These are phyloP conservation scores for Gallinago undulata DNA, from an alignment of 2,113 vertebrate genomes.

Conservation along the genomic window DNA sequence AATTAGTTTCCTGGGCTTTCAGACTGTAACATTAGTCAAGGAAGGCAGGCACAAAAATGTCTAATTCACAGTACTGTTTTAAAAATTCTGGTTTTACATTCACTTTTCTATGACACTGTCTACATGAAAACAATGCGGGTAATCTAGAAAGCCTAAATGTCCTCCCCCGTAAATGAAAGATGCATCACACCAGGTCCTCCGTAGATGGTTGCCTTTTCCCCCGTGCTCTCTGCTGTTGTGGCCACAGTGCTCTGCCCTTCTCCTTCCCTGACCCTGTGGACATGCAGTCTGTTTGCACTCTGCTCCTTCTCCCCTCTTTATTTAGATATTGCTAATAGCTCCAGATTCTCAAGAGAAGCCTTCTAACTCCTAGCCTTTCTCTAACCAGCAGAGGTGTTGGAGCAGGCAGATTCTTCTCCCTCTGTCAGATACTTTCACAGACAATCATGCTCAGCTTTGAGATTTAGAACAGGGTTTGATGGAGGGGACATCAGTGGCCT, in stretches of 20 bases:
- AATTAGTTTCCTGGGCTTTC: neutral
- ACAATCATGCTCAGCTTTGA: neutral
- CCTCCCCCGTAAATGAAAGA: neutral
- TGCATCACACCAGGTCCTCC: neutral
- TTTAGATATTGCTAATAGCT: neutral
- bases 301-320: neutral
- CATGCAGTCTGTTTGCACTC: neutral
- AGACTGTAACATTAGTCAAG: neutral
- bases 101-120: neutral
- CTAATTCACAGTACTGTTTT: neutral
- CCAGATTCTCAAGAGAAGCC: neutral
- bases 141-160: neutral
- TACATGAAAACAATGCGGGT: neutral
- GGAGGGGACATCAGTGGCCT: neutral
- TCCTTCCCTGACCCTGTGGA: neutral
- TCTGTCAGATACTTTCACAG: neutral
- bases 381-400: neutral
- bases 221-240: neutral
- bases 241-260: neutral
- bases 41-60: neutral
- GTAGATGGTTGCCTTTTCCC: neutral
- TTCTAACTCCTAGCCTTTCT: neutral
- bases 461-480: neutral
- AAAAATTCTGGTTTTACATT: rapidly evolving
- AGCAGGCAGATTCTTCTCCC: neutral